Evolutionary conservation across 2,113 vertebrate species (phyloP).

Genomic region (Corydoras maculifer): DNA sequence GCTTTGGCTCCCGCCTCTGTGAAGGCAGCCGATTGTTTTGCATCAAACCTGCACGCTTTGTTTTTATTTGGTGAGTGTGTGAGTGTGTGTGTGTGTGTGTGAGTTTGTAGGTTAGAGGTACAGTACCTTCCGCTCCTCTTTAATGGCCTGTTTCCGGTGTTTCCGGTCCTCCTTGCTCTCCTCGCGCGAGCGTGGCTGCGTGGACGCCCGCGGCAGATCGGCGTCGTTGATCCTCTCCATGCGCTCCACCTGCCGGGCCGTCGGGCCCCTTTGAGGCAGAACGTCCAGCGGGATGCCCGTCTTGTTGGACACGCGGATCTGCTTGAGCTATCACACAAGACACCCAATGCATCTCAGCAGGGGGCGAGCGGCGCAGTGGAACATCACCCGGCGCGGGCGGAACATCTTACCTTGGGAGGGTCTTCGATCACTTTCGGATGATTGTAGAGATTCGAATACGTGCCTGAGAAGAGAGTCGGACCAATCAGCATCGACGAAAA

Average conservation of each 20-base stretch:
- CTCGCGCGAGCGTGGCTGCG: slow-evolving; percentile 66
- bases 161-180: slow-evolving; percentile 79
- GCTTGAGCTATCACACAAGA: slow-evolving; percentile 64
- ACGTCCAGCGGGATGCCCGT: slow-evolving; percentile 84
- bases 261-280: slow-evolving; percentile 71
- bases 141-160: slow-evolving; percentile 80
- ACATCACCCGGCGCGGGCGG: too few relatives aligned
- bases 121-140: slow-evolving; percentile 82
- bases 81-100: too few relatives aligned
- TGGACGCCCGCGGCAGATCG: slow-evolving; percentile 76
- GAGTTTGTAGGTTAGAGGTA: too few relatives aligned
- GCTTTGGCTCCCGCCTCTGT: too few relatives aligned
- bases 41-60: too few relatives aligned
- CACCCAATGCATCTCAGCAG: not conserved
- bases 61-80: too few relatives aligned
- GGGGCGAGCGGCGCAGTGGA: not conserved
- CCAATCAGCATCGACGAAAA: not conserved
- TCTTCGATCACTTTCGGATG: slow-evolving; percentile 86
- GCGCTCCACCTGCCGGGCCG: slow-evolving; percentile 77
- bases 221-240: slow-evolving; percentile 80
- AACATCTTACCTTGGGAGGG: slow-evolving; percentile 74
- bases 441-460: slow-evolving; percentile 95
- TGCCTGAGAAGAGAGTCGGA: slow-evolving; percentile 65
- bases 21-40: too few relatives aligned
- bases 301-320: slow-evolving; percentile 78